Evolutionary conservation across 1,140 invertebrate species (phyloP), one percentile per base, ranked within the genome.

Genomic region (Drosophila asahinai): DNA sequence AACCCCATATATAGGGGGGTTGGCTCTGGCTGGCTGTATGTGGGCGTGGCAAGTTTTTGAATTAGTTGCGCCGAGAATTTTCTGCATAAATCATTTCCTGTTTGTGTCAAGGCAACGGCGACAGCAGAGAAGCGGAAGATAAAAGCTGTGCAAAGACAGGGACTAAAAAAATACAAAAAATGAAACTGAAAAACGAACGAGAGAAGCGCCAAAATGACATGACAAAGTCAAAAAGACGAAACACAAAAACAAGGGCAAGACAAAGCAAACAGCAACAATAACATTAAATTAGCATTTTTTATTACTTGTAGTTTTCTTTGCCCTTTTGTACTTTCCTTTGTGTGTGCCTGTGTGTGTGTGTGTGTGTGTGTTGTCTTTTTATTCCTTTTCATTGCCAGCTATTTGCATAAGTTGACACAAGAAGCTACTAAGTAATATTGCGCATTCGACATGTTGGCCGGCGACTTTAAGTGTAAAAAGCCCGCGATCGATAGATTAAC

Each of bases 201-300:
- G 30, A 33, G 30, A 77, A 72, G 65, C 48, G 36, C 58, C 57
- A 70, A 77, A 77, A 57, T 77, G 75, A 62, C 83, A 80, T 68
- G 77, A 73, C 58, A 77, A 61, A 71, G 58, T 81, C 67, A 81
- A 74, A 81, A 49, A 33, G 66, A 73, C 45, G 65, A 63, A 48
- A 48, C 40, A 61, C 47, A 61, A 70, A 67, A 78, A 72, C 48
- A 59, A 71, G 49, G 36, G 70, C 62, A 72, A 74, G 58, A 67
- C 81, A 84, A 81, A 78, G 64, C 63, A 77, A 84, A 68, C 77
- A 83, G 62, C 81, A 89, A 84, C 77, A 89, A 89, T 90, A 89
- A 90, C 81, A 89, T 90, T 78, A 89, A 89, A 89, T 89, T 89
- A 84, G 84, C 86, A 89, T 89, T 84, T 90, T 90, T 84, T 87